phyloP scores from a whole-genome alignment of 2,888 invertebrate species.

The Chouioia cunea region DNA sequence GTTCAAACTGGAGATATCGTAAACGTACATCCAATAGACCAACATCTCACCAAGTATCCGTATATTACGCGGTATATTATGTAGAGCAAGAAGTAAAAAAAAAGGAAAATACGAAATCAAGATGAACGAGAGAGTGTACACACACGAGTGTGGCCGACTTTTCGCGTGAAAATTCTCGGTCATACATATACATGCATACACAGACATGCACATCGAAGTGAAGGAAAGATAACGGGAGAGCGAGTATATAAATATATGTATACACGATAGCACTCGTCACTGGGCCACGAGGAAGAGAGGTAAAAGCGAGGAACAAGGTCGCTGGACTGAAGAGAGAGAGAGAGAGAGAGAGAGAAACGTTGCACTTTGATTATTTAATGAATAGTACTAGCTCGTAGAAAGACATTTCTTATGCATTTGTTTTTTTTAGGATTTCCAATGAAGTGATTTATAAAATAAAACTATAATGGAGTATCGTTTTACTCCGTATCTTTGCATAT shows the following conservation, averaged over 20 bases:
- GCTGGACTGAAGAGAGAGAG: no score
- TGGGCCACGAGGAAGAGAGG: constrained; percentile 19
- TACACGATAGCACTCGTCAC: no score
- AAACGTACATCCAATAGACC: neutral
- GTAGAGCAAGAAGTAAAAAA: constrained; percentile 18
- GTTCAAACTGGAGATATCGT: neutral
- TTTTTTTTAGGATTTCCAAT: no score
- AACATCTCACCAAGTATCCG: neutral
- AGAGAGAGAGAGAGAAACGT: no score
- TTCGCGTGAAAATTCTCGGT: neutral
- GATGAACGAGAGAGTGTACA: neutral
- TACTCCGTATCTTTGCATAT: no score
- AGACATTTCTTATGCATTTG: no score
- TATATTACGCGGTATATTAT: no score
- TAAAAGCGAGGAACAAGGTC: constrained; percentile 27
- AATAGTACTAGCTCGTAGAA: no score
- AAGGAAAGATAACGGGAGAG: constrained; percentile 6
- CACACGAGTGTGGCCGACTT: constrained; percentile 32
- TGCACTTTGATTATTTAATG: no score
- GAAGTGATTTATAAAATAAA: no score
- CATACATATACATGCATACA: neutral
- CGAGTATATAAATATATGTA: constrained; percentile 15
- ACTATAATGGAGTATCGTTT: no score
- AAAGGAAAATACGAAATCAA: constrained; percentile 4
- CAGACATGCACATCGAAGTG: neutral